phyloP scores from a whole-genome alignment of 2,888 invertebrate species.

The Lomographa bimaculata region DNA sequence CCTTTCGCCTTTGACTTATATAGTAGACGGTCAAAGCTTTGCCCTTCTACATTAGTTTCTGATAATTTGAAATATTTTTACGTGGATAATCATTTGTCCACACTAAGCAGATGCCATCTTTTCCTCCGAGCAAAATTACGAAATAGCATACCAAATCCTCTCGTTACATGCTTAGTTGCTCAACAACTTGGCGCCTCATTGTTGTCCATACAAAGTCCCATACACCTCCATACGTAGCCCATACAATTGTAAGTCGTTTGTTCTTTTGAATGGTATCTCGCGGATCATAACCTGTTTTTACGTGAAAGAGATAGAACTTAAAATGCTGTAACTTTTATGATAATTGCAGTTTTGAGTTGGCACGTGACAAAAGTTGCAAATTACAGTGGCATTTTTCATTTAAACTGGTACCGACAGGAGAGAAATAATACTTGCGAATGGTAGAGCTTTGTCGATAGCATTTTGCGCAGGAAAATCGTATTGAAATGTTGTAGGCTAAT shows the following conservation, averaged over 20 bases:
- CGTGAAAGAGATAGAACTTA: slow-evolving; percentile 17
- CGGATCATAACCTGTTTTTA: slow-evolving; percentile 24
- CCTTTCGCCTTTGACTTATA: no score
- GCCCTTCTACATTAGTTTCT: no score
- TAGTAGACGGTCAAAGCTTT: no score
- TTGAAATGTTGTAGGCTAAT: no score
- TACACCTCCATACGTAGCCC: slow-evolving; percentile 16
- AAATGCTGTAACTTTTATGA: slow-evolving; percentile 13
- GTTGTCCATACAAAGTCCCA: slow-evolving; percentile 27
- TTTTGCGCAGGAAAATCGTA: no score
- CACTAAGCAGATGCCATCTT: slow-evolving; percentile 6
- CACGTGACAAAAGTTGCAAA: slow-evolving; percentile 28
- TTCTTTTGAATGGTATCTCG: slow-evolving; percentile 22
- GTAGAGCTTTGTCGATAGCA: no score
- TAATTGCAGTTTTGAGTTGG: slow-evolving; percentile 14
- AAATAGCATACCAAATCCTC: slow-evolving; percentile 17
- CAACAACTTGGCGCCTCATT: slow-evolving; percentile 33
- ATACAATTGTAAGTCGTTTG: slow-evolving; percentile 16
- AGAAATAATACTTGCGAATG: no score
- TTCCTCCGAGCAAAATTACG: slow-evolving; percentile 11
- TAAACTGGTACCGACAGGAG: neutral
- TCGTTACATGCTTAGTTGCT: slow-evolving; percentile 25
- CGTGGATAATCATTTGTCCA: slow-evolving; percentile 11
- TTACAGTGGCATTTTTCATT: slow-evolving; percentile 11
- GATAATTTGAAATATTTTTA: no score